These are phyloP conservation scores for Sepiola atlantica DNA, from an alignment of 2,888 invertebrate genomes.

Conservation along the genomic window DNA sequence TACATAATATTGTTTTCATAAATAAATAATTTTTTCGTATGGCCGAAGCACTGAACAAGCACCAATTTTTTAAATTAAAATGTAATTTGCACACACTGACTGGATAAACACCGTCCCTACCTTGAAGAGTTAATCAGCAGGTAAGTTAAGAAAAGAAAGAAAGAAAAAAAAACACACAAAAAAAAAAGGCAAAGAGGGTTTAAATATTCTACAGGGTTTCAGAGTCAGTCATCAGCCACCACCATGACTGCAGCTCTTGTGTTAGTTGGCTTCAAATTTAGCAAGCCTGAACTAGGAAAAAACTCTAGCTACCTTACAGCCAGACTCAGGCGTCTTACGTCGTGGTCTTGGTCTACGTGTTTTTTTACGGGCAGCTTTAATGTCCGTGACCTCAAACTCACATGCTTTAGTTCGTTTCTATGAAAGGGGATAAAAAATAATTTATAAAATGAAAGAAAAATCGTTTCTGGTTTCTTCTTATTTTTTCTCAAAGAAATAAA, in stretches of 20 bases:
- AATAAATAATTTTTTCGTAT: too few relatives aligned
- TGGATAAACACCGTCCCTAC: too few relatives aligned
- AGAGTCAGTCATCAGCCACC: slow-evolving; percentile 42
- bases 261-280: slow-evolving; percentile 40
- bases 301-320: slow-evolving; percentile 34
- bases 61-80: too few relatives aligned
- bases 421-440: background rate
- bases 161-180: too few relatives aligned
- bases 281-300: slow-evolving; percentile 34
- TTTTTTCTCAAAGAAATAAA: background rate
- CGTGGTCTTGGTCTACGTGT: background rate
- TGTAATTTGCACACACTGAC: too few relatives aligned
- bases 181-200: background rate
- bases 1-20: too few relatives aligned
- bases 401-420: slow-evolving; percentile 47
- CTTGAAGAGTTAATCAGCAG: background rate
- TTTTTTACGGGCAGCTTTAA: slow-evolving; percentile 47
- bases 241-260: slow-evolving; percentile 47
- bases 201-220: background rate
- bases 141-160: background rate
- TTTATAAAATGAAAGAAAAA: background rate
- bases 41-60: too few relatives aligned
- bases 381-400: slow-evolving; percentile 42
- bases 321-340: background rate
- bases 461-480: background rate